A percentile compares a stretch with the other conserved stretches of the same genome.
Conservation (phyloP, 1,140 invertebrate genomes). For the Nymphalis io region DNA sequence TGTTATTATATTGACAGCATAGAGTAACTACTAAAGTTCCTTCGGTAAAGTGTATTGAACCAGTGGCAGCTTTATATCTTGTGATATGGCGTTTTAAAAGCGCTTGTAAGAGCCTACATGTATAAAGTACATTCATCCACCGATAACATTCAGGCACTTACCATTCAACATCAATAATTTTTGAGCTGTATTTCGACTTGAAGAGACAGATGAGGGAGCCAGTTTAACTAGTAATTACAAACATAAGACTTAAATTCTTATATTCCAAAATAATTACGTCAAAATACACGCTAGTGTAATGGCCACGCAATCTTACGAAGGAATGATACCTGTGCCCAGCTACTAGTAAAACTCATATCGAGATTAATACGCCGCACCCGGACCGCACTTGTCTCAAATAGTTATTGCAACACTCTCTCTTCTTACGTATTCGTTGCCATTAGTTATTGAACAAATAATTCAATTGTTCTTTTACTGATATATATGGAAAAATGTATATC, state of each 20-base stretch:
- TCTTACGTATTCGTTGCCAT: constrained; percentile 1
- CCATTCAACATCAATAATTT: too few species aligned
- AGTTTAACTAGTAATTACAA: too few species aligned
- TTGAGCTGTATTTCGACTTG: too few species aligned
- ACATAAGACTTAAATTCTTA: neutral
- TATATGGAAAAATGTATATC: neutral
- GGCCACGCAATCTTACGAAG: neutral
- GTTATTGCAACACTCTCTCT: constrained; percentile 9
- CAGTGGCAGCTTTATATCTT: too few species aligned
- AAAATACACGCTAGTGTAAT: constrained; percentile 14
- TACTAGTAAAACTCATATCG: constrained; percentile 29
- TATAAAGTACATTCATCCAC: too few species aligned
- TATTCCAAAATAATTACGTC: neutral
- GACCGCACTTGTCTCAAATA: constrained; percentile 12
- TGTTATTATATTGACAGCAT: too few species aligned
- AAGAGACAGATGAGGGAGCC: too few species aligned
- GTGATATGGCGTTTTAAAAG: too few species aligned
- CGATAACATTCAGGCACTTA: too few species aligned
- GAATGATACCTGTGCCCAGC: constrained; percentile 18
- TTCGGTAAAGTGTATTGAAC: too few species aligned
- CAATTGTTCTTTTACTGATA: neutral
- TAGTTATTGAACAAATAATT: neutral
- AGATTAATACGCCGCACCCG: constrained; percentile 29
- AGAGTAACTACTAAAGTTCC: too few species aligned
- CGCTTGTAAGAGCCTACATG: too few species aligned